These are phyloP conservation scores for Pachydiplax longipennis DNA, from an alignment of 2,888 invertebrate species.

Conservation along the genomic window DNA sequence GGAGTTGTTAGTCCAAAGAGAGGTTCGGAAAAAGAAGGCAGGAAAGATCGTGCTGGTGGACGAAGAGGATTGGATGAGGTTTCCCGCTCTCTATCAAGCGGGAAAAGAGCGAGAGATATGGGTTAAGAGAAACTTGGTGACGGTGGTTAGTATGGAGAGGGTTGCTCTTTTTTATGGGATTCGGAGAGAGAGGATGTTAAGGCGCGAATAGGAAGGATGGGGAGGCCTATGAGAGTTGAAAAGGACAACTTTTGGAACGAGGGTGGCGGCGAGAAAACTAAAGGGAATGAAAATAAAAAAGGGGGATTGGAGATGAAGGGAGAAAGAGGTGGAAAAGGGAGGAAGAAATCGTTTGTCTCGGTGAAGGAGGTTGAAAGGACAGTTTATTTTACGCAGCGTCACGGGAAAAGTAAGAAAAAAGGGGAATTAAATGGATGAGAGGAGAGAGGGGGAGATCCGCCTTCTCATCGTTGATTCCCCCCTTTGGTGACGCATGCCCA, in stretches of 20 bases:
- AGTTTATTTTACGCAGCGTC: conserved; percentile 41
- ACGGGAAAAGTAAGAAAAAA: conserved; percentile 13
- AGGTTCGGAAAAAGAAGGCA: neutral
- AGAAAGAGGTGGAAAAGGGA: neutral
- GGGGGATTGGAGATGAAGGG: neutral
- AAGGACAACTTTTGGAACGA: neutral
- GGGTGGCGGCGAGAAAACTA: neutral
- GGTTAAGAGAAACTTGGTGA: neutral
- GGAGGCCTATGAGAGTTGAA: neutral
- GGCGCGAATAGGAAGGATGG: neutral
- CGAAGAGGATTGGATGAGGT: neutral
- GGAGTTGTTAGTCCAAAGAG: neutral
- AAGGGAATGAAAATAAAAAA: neutral
- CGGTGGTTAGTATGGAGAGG: neutral
- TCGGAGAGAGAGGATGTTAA: neutral
- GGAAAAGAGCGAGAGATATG: neutral
- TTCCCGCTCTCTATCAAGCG: neutral
- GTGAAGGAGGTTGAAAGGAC: conserved; percentile 27
- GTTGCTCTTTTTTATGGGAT: neutral
- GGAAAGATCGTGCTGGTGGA: neutral
- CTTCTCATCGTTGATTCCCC: conserved; percentile 38
- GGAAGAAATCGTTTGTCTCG: conserved; percentile 38
- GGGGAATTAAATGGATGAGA: neutral
- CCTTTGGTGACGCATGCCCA: conserved; percentile 28
- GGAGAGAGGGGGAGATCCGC: conserved; percentile 7